Percentiles rank a stretch among this genome's conserved stretches.
These are phyloP conservation scores for Napeogenes sylphis DNA, from an alignment of 2,888 invertebrate species.

Conservation along the genomic window DNA sequence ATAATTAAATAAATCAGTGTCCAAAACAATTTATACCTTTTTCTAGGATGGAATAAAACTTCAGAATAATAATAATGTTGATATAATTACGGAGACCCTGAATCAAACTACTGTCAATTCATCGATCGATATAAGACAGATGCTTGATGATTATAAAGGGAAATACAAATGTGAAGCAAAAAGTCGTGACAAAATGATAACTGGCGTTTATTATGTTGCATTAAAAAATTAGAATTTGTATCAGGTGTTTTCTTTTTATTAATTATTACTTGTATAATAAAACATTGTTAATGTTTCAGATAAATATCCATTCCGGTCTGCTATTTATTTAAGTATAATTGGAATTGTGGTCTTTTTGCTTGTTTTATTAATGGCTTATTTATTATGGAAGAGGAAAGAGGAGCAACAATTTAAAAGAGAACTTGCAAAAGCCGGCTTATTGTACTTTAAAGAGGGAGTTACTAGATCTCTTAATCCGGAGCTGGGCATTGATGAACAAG, in stretches of 20 bases:
- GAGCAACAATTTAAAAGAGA: conserved; percentile 80
- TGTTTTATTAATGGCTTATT: conserved; percentile 57
- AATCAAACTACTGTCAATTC: conserved; percentile 51
- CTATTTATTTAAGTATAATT: conserved; percentile 45
- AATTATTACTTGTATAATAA: background rate
- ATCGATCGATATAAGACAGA: conserved; percentile 43
- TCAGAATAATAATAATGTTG: conserved; percentile 33
- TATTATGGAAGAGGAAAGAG: conserved; percentile 69
- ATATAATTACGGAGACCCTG: conserved; percentile 35
- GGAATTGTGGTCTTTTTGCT: conserved; percentile 54
- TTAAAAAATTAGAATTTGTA: conserved; percentile 41
- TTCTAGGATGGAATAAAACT: conserved; percentile 37
- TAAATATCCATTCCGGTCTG: conserved; percentile 36
- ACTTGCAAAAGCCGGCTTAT: conserved; percentile 83
- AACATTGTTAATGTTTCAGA: conserved; percentile 35
- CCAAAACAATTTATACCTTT: background rate
- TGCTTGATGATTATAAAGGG: conserved; percentile 46
- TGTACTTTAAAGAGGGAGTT: conserved; percentile 86
- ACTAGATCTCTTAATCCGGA: conserved; percentile 91
- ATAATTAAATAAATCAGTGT: background rate
- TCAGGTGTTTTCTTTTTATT: too few species aligned
- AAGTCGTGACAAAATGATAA: conserved; percentile 31
- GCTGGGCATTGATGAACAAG: conserved; percentile 93
- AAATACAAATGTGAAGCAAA: conserved; percentile 50
- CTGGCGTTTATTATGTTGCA: conserved; percentile 39